Conservation (phyloP, 2,113 vertebrate species). For the Thryonomys swinderianus region DNA sequence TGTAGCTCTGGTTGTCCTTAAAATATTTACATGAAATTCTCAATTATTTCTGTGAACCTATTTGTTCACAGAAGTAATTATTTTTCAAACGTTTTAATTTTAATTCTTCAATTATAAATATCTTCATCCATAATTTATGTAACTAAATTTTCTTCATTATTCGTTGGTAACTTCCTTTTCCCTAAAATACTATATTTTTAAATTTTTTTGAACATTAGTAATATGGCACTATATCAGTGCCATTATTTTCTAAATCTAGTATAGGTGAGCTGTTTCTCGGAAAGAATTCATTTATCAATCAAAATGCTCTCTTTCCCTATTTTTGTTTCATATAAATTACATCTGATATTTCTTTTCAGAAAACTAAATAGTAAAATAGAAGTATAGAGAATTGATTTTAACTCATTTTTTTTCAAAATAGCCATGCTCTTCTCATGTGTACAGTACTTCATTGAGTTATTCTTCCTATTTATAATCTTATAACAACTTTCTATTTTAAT, state of each 20-base stretch:
- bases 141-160: not conserved
- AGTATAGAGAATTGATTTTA: not conserved
- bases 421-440: not conserved
- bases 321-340: not conserved
- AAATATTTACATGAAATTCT: not conserved
- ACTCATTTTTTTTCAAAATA: not conserved
- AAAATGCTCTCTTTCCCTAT: not conserved
- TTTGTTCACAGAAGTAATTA: not conserved
- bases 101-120: not conserved
- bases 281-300: not conserved
- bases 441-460: not conserved
- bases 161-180: not conserved
- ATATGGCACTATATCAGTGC: not conserved
- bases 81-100: not conserved
- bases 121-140: not conserved
- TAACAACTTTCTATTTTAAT: not conserved
- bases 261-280: not conserved
- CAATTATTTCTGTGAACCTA: no score
- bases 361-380: not conserved
- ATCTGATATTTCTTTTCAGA: not conserved
- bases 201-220: not conserved
- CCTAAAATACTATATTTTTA: not conserved
- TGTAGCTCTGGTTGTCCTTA: not conserved
- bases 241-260: not conserved
- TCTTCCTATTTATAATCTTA: not conserved